Evolutionary conservation across 2,888 invertebrate genomes (phyloP), one percentile per base, ranked within the genome.

Genomic region (Allygus modestus): DNA sequence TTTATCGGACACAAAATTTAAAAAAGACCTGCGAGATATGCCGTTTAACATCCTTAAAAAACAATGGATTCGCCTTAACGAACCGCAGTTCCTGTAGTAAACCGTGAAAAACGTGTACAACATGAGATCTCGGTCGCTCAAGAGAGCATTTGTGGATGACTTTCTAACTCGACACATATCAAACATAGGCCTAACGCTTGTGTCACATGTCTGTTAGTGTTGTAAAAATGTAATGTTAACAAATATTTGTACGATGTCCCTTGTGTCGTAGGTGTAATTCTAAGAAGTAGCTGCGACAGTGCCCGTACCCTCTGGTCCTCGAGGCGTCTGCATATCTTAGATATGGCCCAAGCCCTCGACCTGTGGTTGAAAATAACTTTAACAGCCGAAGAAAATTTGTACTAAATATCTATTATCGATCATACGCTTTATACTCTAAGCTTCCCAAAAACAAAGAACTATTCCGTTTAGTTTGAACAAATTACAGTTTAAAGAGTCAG

Each of bases 161-260:
- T n/a, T 33, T 1, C n/a, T 20, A 77, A 28, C 31, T 51, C 31
- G 31, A 51, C 51, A 79, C 79, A 79, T 79, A 79, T 79, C 79
- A 79, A 79, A 73, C 43, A 79, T 79, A 58, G 79, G 79, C 79
- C 79, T 79, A 79, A 79, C 54, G 79, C 79, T 79, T 79, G 58
- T 58, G 51, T 58, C 71, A 75, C 75, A 26, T 51, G 77, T 77
- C 23, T 51, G 46, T 77, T 58, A 51, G 79, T 79, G 79, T 79
- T 79, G 79, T 79, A 54, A 79, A 79, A 58, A 31, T 79, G 79
- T 65, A 7, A 54, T 37, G 37, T 37, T 37, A 54, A 54, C 2
- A 23, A 54, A 11, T 77, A 77, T 51, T 77, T 77, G 51, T 79
- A 79, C 79, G 51, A 79, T 79, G 79, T 43, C 43, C 20, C 46